Evolutionary conservation across 23 tunicate genomes (phyloP).

Genomic region (Botrylloides violaceus): DNA sequence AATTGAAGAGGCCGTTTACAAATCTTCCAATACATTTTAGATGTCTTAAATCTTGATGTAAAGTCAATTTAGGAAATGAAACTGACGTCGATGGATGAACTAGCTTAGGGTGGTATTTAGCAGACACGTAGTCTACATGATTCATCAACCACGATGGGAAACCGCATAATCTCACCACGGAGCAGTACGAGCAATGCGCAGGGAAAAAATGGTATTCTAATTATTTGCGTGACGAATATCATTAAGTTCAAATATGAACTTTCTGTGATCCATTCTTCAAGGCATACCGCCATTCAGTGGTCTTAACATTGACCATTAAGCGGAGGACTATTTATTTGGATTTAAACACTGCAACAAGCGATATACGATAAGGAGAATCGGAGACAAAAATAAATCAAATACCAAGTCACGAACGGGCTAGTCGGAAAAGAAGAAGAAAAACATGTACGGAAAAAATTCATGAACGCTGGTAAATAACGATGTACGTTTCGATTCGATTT

Average conservation of each 20-base stretch:
- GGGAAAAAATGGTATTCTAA: background rate
- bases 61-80: no score
- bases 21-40: no score
- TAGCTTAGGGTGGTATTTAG: no score
- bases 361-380: background rate
- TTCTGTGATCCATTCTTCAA: background rate
- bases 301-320: background rate
- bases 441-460: background rate
- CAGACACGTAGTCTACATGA: background rate
- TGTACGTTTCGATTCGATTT: background rate
- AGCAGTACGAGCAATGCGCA: background rate
- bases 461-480: background rate
- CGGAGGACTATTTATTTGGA: background rate
- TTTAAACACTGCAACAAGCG: background rate
- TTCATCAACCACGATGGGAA: background rate
- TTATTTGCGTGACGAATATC: conserved; percentile 2
- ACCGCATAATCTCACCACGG: background rate
- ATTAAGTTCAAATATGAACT: background rate
- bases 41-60: no score
- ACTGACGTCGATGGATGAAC: no score
- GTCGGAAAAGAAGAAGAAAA: background rate
- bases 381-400: background rate
- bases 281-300: background rate
- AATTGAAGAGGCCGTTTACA: no score
- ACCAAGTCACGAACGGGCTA: background rate